phyloP scores from a whole-genome alignment of 2,888 invertebrate genomes.

The Drosophila paranaensis region DNA sequence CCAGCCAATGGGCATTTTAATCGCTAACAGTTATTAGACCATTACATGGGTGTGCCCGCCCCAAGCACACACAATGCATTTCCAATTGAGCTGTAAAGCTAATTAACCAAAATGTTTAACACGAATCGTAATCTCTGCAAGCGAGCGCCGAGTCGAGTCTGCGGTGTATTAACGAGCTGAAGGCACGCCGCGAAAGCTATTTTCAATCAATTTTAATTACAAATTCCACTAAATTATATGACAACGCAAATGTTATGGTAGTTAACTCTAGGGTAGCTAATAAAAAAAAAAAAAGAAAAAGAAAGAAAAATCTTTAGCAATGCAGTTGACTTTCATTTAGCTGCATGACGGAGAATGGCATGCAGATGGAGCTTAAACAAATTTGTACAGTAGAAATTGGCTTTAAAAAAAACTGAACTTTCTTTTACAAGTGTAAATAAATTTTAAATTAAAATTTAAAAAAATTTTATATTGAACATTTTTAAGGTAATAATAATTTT shows the following conservation, averaged over 20 bases:
- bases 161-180: conserved; percentile 14
- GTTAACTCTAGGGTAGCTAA: conserved; percentile 1
- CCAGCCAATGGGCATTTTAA: conserved; percentile 3
- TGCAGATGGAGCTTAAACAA: background rate
- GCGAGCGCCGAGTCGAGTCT: conserved; percentile 5
- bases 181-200: conserved; percentile 41
- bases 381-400: background rate
- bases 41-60: conserved; percentile 27
- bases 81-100: conserved; percentile 64
- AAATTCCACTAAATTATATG: conserved; percentile 33
- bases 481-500: too few species aligned
- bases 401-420: too few species aligned
- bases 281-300: background rate
- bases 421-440: too few species aligned
- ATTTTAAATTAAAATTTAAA: too few species aligned
- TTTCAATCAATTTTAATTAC: conserved; percentile 27
- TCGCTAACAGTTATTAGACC: conserved; percentile 48
- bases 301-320: conserved; percentile 5
- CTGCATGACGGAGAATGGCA: background rate
- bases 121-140: conserved; percentile 41
- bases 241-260: conserved; percentile 20
- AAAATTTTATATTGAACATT: too few species aligned
- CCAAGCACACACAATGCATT: conserved; percentile 29
- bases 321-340: conserved; percentile 36
- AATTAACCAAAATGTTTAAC: conserved; percentile 62